Base-by-base conservation (phyloP, 1,140 invertebrate species). In the Orchesella cincta region DNA sequence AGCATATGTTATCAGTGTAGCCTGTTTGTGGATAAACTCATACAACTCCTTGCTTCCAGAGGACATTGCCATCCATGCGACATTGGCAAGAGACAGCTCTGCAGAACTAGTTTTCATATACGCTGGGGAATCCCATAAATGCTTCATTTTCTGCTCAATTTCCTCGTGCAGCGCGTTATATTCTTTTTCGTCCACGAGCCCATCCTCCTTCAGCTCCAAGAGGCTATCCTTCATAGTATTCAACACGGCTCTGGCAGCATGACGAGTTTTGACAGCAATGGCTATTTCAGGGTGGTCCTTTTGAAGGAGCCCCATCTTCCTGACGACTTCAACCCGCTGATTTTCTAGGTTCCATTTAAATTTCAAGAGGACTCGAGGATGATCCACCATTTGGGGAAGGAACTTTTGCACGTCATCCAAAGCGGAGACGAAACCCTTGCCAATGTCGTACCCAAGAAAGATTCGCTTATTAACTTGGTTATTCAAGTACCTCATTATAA, bases 311-410 rank as follows among this genome's bases (percentile, higher is more conserved):
- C 81, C 79, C 77, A 81, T 80, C 57, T 79, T 75, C 12, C 78
- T 31, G 12, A 82, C 75, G 0, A 74, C 74, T 23, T 57, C 46
- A 3, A 77, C 33, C 28, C 81, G 23, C 67, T 80, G 79, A 16
- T 36, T 29, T 18, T 80, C 79, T 23, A 82, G 52, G 70, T n/a
- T 18, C 1, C 14, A 14, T 34, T 78, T 76, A 12, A 80, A 67
- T n/a, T 78, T 79, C 1, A 70, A 35, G 1, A 74, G 33, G 33
- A 82, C 73, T 72, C 51, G 77, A 26, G 74, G 74, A 54, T 89
- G 86, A 54, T 89, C 88, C 1, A 89, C 86, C 77, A 90, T 85
- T 77, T 89, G 88, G n/a, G 88, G 86, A 1, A 90, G 83, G 14
- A 89, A 83, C 51, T 86, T 87, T 20, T 86, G 84, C 0, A 89